Evolutionary conservation across 1,140 invertebrate genomes (phyloP).

Genomic region (Meloidogyne hapla): DNA sequence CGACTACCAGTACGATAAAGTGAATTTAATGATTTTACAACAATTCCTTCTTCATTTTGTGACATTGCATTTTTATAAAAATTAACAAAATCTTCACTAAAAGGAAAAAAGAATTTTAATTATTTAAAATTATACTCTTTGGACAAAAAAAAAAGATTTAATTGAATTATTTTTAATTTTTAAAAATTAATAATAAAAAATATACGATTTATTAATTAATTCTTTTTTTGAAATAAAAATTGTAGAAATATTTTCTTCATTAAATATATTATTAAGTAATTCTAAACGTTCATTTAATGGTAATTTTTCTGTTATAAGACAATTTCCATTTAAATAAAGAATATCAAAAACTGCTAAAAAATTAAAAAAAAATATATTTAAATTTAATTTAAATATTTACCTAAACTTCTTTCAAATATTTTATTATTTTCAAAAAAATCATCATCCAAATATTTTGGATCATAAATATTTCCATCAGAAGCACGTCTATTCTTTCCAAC

Average conservation of each 20-base stretch:
- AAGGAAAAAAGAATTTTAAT: background rate
- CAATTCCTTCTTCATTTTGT: slow-evolving; percentile 44
- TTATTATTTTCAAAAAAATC: slow-evolving; percentile 30
- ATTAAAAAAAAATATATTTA: background rate
- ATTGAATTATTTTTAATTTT: background rate
- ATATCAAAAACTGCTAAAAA: slow-evolving; percentile 38
- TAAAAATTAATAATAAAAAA: slow-evolving; percentile 13
- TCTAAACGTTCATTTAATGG: background rate
- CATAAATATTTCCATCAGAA: slow-evolving; percentile 44
- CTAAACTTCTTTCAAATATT: slow-evolving; percentile 24
- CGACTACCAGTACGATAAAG: slow-evolving; percentile 31
- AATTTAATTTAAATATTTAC: background rate
- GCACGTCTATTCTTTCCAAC: slow-evolving; percentile 49
- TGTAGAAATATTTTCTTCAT: slow-evolving; percentile 29
- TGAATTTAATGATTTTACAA: slow-evolving; percentile 45
- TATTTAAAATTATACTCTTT: background rate
- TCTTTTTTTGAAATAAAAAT: slow-evolving; percentile 36
- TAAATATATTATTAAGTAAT: background rate
- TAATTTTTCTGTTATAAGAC: slow-evolving; percentile 4
- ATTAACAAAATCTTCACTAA: slow-evolving; percentile 42
- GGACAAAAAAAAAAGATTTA: background rate
- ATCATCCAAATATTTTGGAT: slow-evolving; percentile 47
- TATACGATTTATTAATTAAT: slow-evolving; percentile 28
- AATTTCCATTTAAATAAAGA: slow-evolving; percentile 34
- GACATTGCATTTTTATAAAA: slow-evolving; percentile 46